Percentiles rank a stretch among this genome's conserved stretches.
Conservation (phyloP, 2,888 invertebrate genomes). For the Eristalis tenax region DNA sequence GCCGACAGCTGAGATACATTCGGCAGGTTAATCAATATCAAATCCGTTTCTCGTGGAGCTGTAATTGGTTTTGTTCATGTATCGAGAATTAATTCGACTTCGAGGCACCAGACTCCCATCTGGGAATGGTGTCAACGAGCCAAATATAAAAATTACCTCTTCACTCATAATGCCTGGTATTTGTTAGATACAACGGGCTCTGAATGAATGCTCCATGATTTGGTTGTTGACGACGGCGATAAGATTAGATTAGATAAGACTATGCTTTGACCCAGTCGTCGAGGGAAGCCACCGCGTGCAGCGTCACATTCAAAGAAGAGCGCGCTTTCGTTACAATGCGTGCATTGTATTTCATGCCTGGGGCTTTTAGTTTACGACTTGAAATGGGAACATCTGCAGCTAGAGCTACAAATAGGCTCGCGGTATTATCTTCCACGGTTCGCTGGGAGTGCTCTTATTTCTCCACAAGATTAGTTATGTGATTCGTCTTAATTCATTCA, state of each 20-base stretch:
- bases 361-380: constrained; percentile 14
- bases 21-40: background rate
- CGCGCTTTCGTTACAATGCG: background rate
- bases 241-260: constrained; percentile 42
- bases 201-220: background rate
- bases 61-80: background rate
- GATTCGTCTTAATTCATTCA: background rate
- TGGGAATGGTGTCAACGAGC: constrained; percentile 13
- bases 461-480: background rate
- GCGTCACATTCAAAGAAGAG: background rate
- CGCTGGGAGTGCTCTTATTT: background rate
- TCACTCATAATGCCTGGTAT: constrained; percentile 3
- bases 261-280: background rate
- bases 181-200: background rate
- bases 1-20: background rate
- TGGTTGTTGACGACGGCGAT: constrained; percentile 3
- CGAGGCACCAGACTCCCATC: background rate
- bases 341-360: constrained; percentile 4
- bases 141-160: constrained; percentile 26
- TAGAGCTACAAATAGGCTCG: background rate
- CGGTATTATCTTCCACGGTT: background rate
- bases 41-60: background rate
- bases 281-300: background rate
- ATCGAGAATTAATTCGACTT: background rate
- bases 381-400: constrained; percentile 43